Percentiles rank a stretch among this genome's conserved stretches.
phyloP scores from a whole-genome alignment of 2,888 invertebrate genomes.

The Philopedon plagiatum region DNA sequence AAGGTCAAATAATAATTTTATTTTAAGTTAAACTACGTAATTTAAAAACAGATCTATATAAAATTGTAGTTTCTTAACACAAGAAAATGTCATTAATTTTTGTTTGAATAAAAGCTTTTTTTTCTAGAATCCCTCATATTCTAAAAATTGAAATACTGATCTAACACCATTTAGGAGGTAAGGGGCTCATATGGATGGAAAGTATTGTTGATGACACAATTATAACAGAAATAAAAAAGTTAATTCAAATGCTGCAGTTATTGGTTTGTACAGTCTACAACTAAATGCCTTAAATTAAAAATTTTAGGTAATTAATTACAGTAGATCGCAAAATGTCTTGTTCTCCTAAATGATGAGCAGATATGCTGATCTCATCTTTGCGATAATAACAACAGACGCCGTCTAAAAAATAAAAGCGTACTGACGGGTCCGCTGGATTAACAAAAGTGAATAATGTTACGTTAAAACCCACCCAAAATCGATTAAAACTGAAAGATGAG shows the following conservation, averaged over 20 bases:
- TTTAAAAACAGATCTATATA: too few species aligned
- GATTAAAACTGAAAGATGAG: constrained; percentile 45
- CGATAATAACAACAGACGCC: constrained; percentile 41
- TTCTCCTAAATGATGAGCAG: constrained; percentile 24
- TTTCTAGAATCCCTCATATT: too few species aligned
- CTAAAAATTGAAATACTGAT: too few species aligned
- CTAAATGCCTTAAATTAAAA: constrained; percentile 6
- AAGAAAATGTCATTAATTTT: too few species aligned
- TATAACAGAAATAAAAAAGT: too few species aligned
- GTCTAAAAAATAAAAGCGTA: constrained; percentile 39
- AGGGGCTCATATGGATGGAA: too few species aligned
- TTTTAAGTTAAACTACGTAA: too few species aligned
- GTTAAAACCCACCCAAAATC: constrained; percentile 28
- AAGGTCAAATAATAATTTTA: too few species aligned
- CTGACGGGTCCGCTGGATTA: constrained; percentile 43
- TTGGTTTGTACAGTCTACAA: background rate
- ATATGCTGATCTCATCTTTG: constrained; percentile 48
- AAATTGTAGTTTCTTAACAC: too few species aligned
- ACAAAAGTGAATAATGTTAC: constrained; percentile 49
- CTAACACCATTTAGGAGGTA: too few species aligned
- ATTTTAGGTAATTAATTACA: constrained; percentile 33
- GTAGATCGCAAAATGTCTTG: constrained; percentile 31
- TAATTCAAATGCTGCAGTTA: background rate
- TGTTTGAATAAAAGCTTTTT: too few species aligned
- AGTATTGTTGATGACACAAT: too few species aligned